Conservation (phyloP, 92 coral and sea anemone genomes). For the Montipora capitata region DNA sequence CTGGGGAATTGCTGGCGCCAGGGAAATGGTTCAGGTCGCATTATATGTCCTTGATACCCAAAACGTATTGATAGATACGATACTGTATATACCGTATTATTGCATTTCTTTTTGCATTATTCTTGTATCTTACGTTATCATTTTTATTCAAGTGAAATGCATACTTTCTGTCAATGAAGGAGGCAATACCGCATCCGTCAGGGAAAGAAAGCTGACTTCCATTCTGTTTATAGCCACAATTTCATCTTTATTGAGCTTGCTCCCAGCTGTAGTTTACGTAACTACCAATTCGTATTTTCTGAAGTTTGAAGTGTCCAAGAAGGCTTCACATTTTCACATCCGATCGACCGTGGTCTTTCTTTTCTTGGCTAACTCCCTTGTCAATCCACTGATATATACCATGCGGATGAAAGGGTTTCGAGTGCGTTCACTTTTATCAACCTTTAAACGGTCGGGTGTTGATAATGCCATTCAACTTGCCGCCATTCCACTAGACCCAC, state of each 20-base stretch:
- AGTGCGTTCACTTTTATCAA: not conserved
- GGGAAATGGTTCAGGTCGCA: not conserved
- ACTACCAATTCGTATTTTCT: too few relatives aligned
- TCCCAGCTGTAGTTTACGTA: not conserved
- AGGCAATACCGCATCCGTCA: not conserved
- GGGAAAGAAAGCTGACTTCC: not conserved
- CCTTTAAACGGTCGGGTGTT: too few relatives aligned
- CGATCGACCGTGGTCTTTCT: not conserved
- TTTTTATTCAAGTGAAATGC: conserved; percentile 1
- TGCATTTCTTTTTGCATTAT: not conserved
- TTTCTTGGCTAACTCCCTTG: conserved; percentile 22
- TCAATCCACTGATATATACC: conserved; percentile 25
- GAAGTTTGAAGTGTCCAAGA: not conserved
- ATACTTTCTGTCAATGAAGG: not conserved
- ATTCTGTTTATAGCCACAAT: not conserved
- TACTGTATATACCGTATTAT: not conserved
- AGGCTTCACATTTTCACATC: not conserved
- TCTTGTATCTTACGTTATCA: not conserved
- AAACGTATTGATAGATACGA: too few relatives aligned
- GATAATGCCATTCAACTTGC: too few relatives aligned
- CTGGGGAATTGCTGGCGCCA: not conserved
- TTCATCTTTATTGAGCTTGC: not conserved
- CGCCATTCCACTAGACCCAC: too few relatives aligned
- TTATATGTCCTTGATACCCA: too few relatives aligned
- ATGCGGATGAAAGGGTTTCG: conserved; percentile 6